These are phyloP conservation scores for Phaedon cochleariae DNA, from an alignment of 2,888 invertebrate genomes.

Conservation along the genomic window DNA sequence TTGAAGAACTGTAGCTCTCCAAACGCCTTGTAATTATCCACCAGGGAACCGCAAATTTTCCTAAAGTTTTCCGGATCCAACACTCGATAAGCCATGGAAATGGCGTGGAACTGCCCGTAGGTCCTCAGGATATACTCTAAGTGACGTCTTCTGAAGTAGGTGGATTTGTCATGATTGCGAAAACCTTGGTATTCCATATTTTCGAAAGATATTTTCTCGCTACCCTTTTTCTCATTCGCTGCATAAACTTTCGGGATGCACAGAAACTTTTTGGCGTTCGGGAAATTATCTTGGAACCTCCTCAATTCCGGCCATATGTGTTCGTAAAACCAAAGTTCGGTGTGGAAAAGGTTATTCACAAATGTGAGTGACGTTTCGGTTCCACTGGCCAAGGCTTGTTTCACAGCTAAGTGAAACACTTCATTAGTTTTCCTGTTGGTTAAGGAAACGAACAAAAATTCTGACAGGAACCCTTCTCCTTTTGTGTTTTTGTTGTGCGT, in stretches of 20 bases:
- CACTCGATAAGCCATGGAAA: conserved; percentile 39
- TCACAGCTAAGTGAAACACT: conserved; percentile 20
- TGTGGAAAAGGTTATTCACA: conserved; percentile 15
- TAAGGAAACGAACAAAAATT: conserved; percentile 20
- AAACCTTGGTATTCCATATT: conserved; percentile 31
- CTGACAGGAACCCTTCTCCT: conserved; percentile 30
- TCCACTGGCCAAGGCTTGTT: conserved; percentile 21
- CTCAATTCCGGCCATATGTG: conserved; percentile 21
- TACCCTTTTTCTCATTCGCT: neutral
- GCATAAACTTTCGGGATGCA: conserved; percentile 22
- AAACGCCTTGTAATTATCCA: neutral
- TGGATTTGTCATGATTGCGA: conserved; percentile 19
- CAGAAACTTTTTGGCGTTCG: neutral
- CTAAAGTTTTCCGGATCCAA: conserved; percentile 31
- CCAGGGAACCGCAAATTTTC: neutral
- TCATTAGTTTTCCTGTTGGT: conserved; percentile 17
- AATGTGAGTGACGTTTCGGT: neutral
- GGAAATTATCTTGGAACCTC: conserved; percentile 16
- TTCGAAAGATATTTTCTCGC: conserved; percentile 36
- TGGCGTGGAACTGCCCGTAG: conserved; percentile 42
- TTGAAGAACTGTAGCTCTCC: neutral
- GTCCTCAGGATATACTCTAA: conserved; percentile 34
- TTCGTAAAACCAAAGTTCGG: conserved; percentile 32
- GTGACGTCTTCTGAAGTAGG: conserved; percentile 37
- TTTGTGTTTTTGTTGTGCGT: conserved; percentile 8